These are phyloP conservation scores for Phthorimaea operculella DNA, from an alignment of 1,140 invertebrate species.

Conservation along the genomic window DNA sequence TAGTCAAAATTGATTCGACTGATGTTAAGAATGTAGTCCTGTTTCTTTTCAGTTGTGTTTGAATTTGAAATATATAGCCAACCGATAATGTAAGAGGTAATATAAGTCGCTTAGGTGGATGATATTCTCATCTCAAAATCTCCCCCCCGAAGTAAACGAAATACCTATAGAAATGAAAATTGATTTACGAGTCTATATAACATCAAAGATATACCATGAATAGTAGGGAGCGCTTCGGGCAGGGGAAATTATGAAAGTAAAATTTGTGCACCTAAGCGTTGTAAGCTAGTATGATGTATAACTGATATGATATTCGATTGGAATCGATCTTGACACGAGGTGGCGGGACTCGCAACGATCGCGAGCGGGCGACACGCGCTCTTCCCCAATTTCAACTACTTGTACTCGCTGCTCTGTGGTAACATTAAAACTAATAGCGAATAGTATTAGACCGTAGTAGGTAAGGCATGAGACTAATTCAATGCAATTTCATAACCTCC, in stretches of 20 bases:
- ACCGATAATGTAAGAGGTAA: background rate
- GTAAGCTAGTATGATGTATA: too few relatives aligned
- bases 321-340: too few relatives aligned
- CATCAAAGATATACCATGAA: too few relatives aligned
- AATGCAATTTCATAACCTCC: background rate
- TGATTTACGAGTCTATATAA: too few relatives aligned
- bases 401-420: conserved; percentile 43
- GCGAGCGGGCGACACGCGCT: conserved; percentile 3
- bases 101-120: background rate
- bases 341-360: background rate
- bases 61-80: conserved; percentile 5
- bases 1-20: conserved; percentile 39
- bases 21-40: conserved; percentile 17
- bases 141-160: too few relatives aligned
- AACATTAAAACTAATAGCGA: conserved; percentile 25
- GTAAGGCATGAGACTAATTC: conserved; percentile 13
- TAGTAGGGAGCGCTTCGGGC: too few relatives aligned
- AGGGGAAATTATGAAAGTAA: conserved; percentile 4
- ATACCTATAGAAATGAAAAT: too few relatives aligned
- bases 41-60: conserved; percentile 5
- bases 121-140: background rate
- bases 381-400: conserved; percentile 24
- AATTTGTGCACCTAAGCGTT: background rate
- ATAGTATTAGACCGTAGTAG: conserved; percentile 19
- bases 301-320: too few relatives aligned